These are phyloP conservation scores for Malurus cyaneus DNA, from an alignment of 2,113 vertebrate genomes.

Conservation along the genomic window DNA sequence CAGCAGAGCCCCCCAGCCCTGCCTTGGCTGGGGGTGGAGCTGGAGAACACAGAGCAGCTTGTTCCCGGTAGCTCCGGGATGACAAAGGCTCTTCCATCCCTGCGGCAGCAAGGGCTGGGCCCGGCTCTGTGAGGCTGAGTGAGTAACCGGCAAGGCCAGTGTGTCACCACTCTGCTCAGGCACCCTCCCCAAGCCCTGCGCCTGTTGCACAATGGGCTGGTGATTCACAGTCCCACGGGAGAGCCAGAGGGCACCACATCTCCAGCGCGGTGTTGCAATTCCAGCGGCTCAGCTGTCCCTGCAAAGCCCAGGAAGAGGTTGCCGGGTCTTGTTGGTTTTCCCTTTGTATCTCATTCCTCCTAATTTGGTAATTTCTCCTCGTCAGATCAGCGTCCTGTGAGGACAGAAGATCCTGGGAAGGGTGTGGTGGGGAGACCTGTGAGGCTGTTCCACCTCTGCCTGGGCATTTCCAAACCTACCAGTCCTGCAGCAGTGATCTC, in stretches of 20 bases:
- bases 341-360: not conserved
- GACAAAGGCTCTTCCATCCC: not conserved
- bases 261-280: rapidly evolving
- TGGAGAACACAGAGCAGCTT: not conserved
- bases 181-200: not conserved
- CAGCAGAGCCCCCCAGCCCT: not conserved
- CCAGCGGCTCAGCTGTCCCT: not conserved
- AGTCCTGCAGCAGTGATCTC: rapidly evolving
- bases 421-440: not conserved
- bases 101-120: not conserved
- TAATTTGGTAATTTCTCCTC: not conserved
- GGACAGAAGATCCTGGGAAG: not conserved
- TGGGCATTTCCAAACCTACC: not conserved
- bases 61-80: not conserved
- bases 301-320: not conserved
- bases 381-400: not conserved
- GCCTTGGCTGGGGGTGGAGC: not conserved
- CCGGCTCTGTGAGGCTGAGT: not conserved
- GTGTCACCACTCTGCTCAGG: rapidly evolving
- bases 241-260: not conserved
- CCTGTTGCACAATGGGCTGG: not conserved
- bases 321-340: not conserved
- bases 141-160: not conserved
- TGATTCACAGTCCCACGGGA: not conserved
- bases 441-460: not conserved